A percentile compares a stretch with the other conserved stretches of the same genome.
These are phyloP conservation scores for Cantharis lateralis DNA, from an alignment of 2,888 invertebrate genomes.

Conservation along the genomic window DNA sequence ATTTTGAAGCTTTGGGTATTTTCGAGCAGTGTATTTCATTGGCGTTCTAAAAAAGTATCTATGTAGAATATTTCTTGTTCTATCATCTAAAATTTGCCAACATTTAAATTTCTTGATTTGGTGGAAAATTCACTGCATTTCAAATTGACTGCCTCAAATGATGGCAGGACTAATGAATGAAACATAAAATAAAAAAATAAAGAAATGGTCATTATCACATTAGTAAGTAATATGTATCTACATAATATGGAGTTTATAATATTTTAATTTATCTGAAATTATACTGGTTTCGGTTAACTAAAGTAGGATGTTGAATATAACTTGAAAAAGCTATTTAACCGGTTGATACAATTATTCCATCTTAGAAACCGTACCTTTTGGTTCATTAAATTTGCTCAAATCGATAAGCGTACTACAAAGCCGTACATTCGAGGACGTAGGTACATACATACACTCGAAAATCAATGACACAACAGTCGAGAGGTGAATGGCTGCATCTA, in stretches of 20 bases:
- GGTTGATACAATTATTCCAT: conserved; percentile 7
- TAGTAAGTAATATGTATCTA: too few species aligned
- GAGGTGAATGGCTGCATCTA: conserved; percentile 32
- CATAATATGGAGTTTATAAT: not conserved
- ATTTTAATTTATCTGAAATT: not conserved
- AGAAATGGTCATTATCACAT: too few species aligned
- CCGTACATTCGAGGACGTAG: not conserved
- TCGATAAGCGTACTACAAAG: not conserved
- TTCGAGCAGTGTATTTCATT: too few species aligned
- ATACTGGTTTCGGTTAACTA: not conserved
- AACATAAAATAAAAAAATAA: too few species aligned
- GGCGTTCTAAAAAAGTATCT: too few species aligned
- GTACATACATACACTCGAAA: conserved; percentile 16
- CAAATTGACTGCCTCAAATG: too few species aligned
- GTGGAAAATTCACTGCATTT: too few species aligned
- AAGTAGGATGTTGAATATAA: not conserved
- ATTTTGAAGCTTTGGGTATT: too few species aligned
- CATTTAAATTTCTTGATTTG: too few species aligned
- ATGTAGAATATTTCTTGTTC: too few species aligned
- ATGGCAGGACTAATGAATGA: too few species aligned
- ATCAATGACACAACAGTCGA: conserved; percentile 26
- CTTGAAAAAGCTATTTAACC: not conserved
- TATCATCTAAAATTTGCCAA: too few species aligned
- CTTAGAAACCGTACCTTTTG: conserved; percentile 29
- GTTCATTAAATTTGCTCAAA: conserved; percentile 27